Conservation (phyloP, 2,888 invertebrate genomes). For the Neria commutata region DNA sequence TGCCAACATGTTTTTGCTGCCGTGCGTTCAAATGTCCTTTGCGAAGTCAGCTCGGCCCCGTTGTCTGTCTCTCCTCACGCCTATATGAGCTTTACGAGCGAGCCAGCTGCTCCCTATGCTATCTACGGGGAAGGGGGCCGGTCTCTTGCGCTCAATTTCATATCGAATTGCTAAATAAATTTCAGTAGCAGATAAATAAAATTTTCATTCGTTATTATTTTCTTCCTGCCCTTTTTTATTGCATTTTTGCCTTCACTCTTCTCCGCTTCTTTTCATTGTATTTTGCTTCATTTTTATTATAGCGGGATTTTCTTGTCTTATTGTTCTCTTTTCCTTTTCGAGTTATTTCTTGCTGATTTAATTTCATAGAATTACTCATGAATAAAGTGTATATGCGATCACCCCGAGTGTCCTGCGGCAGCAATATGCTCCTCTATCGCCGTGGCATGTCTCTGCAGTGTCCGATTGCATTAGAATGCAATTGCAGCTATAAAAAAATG, state of each 20-base stretch:
- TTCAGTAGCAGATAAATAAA: conserved; percentile 1
- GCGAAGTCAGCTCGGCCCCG: too few species aligned
- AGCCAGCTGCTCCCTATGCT: background rate
- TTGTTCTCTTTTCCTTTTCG: background rate
- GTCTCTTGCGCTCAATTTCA: background rate
- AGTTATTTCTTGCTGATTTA: background rate
- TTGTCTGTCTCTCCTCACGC: too few species aligned
- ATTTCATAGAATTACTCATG: conserved; percentile 2
- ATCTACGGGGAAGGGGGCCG: too few species aligned
- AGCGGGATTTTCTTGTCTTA: too few species aligned
- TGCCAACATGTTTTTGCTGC: background rate
- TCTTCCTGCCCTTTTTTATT: background rate
- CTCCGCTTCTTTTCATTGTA: too few species aligned
- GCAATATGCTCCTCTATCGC: too few species aligned
- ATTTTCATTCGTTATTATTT: background rate
- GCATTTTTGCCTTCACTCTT: background rate
- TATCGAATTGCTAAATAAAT: background rate
- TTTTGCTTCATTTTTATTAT: too few species aligned
- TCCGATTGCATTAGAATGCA: background rate
- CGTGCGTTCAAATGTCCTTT: background rate
- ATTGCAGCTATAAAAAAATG: background rate
- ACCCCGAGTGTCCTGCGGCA: too few species aligned
- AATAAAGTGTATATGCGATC: background rate
- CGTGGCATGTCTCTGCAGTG: too few species aligned
- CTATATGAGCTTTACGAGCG: too few species aligned